phyloP scores from a whole-genome alignment of 1,140 invertebrate genomes.

The Drosophila dunni region DNA sequence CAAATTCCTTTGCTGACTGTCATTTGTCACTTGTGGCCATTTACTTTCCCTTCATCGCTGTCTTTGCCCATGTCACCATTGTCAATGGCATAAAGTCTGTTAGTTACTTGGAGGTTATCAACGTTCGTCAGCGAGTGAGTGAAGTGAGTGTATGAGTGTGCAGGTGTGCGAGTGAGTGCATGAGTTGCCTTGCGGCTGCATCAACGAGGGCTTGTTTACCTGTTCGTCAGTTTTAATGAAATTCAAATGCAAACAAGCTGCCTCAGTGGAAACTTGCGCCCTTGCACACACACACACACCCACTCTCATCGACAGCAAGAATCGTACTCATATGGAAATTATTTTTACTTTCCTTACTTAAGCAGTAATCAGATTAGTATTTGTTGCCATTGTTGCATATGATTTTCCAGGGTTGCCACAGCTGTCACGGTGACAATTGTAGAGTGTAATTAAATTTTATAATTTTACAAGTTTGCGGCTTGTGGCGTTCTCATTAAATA shows the following conservation, averaged over 20 bases:
- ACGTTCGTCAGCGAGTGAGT: conserved; percentile 37
- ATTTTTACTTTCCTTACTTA: conserved; percentile 46
- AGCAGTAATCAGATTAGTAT: conserved; percentile 59
- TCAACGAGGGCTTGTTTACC: conserved; percentile 50
- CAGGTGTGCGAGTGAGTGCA: conserved; percentile 33
- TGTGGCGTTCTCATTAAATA: conserved; percentile 48
- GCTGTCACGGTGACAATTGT: conserved; percentile 47
- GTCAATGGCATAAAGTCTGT: conserved; percentile 59
- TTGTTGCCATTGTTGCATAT: conserved; percentile 19
- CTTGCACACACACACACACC: conserved; percentile 5
- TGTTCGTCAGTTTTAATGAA: conserved; percentile 76
- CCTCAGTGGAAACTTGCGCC: conserved; percentile 16
- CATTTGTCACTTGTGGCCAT: conserved; percentile 48
- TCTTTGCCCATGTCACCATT: conserved; percentile 4
- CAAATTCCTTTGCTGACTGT: conserved; percentile 18
- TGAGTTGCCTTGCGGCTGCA: conserved; percentile 11
- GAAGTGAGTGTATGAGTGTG: conserved; percentile 43
- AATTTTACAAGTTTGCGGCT: conserved; percentile 31
- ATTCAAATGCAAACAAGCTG: conserved; percentile 74
- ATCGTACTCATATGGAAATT: conserved; percentile 11
- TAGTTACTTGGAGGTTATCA: conserved; percentile 28
- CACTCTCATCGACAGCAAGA: conserved; percentile 4
- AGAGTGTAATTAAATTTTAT: conserved; percentile 67
- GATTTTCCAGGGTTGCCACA: conserved; percentile 49
- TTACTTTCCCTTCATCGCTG: not conserved